A percentile compares a stretch with the other conserved stretches of the same genome.
These are phyloP conservation scores for Drosophila chauvacae DNA, from an alignment of 1,140 invertebrate species.

Conservation along the genomic window DNA sequence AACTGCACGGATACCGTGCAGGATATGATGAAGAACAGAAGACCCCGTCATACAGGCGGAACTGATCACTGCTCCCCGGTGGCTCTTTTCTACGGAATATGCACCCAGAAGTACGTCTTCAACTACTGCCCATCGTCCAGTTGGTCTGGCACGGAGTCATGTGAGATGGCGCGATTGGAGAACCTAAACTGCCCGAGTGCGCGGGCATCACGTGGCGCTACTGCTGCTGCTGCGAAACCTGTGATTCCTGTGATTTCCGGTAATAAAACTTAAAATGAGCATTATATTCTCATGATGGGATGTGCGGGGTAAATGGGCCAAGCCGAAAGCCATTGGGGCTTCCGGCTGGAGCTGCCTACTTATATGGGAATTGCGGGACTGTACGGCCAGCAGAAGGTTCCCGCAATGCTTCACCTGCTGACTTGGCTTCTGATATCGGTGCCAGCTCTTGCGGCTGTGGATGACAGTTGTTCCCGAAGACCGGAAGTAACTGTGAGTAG, in stretches of 20 bases:
- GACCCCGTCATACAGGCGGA: neutral
- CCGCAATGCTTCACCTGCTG: constrained; percentile 24
- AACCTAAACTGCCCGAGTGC: constrained; percentile 41
- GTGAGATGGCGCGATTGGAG: constrained; percentile 40
- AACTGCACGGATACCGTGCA: constrained; percentile 36
- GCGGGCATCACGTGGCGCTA: constrained; percentile 16
- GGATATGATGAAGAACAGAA: constrained; percentile 10
- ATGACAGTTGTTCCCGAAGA: constrained; percentile 16
- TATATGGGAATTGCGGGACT: constrained; percentile 15
- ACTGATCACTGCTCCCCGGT: constrained; percentile 23
- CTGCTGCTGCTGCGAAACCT: neutral
- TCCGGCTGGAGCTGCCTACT: constrained; percentile 21
- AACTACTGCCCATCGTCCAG: constrained; percentile 51
- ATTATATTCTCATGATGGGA: constrained; percentile 1
- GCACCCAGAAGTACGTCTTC: constrained; percentile 42
- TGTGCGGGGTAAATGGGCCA: constrained; percentile 17
- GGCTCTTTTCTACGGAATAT: constrained; percentile 30
- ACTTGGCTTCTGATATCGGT: constrained; percentile 9
- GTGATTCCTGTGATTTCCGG: neutral
- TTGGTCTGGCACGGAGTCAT: constrained; percentile 40
- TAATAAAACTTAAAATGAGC: constrained; percentile 23
- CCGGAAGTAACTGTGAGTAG: constrained; percentile 43
- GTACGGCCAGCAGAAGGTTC: neutral
- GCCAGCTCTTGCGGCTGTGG: constrained; percentile 4
- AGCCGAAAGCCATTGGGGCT: constrained; percentile 11